Conservation (phyloP, 2,888 invertebrate species). For the Sinotaia quadrata region DNA sequence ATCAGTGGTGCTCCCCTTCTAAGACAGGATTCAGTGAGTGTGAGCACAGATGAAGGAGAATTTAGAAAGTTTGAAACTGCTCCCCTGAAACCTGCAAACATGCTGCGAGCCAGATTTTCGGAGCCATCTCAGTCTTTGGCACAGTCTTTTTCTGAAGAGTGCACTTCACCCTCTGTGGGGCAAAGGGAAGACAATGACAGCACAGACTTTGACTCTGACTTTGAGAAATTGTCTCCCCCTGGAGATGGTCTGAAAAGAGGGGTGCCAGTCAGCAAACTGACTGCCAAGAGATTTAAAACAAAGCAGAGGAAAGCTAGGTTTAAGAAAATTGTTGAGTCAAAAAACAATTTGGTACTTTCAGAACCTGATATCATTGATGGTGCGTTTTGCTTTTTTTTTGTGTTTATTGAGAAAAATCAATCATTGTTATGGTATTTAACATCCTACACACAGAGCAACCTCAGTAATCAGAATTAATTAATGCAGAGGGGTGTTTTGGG, state of each 20-base stretch:
- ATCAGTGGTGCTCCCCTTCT: not conserved
- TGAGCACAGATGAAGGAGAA: not conserved
- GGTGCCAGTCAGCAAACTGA: not conserved
- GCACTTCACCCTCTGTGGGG: not conserved
- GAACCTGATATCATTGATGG: not conserved
- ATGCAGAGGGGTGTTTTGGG: too few species aligned
- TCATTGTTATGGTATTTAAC: too few species aligned
- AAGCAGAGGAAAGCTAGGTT: conserved; percentile 6
- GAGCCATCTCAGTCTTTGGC: conserved; percentile 7
- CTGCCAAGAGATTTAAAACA: conserved; percentile 9
- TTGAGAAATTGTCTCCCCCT: conserved; percentile 39
- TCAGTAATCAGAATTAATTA: too few species aligned
- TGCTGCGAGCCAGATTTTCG: not conserved
- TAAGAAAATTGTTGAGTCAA: not conserved
- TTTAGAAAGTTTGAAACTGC: not conserved
- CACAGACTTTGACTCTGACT: conserved; percentile 45
- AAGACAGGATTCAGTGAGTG: conserved; percentile 3
- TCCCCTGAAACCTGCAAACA: not conserved
- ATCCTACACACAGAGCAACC: too few species aligned
- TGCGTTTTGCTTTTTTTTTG: not conserved
- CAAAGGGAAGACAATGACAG: conserved; percentile 28
- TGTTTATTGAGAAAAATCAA: too few species aligned
- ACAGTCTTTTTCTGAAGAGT: conserved; percentile 27
- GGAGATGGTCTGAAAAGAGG: conserved; percentile 16
- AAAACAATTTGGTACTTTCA: not conserved